Base-by-base conservation (phyloP, 2,797 vertebrate genomes). In the Microchirus variegatus region DNA sequence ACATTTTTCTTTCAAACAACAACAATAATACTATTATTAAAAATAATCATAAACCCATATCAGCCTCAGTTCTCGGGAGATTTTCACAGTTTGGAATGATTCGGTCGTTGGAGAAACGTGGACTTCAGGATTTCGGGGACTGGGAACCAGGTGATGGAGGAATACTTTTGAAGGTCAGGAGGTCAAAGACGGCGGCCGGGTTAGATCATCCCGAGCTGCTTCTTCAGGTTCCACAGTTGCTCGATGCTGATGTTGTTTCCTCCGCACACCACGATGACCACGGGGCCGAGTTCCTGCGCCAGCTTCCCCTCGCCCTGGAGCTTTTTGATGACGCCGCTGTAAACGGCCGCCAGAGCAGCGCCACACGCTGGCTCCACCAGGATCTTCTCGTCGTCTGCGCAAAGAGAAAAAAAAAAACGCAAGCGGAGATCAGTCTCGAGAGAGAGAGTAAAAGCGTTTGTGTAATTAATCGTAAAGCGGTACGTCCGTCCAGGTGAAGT, bases 331-430 rank as follows among this genome's bases (percentile, higher is more conserved):
- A 91, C 52, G 61, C 89, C 91, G 0, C 92, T 90, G 89, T 98
- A 97, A 14, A 98, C 80, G 1, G 94, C 88, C 0, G 95, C 94
- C 82, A 98, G 90, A 7, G 94, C 88, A 0, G 96, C 96, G 0
- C 95, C 96, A 0, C 96, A 97, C 15, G 95, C 94, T 0, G 95
- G 92, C 73, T 98, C 92, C 84, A 97, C 96, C 84, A 98, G 78
- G 80, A 96, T 78, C 86, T 95, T 92, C 84, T 98, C 96, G 0
- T 97, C 96, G 0, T 97, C 96, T 98, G 81, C 16, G 80, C 18
- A 67, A 15, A 53, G 16, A n/a, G 31, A 59, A 0, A 12, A 1
- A 0, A 12, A 1, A 12, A 46, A 35, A 63, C 2, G 59, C 14
- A 42, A 22, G 16, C 7, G 43, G 10, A 59, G 52, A 10, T 83